These are phyloP conservation scores for Homarus americanus DNA, from an alignment of 1,140 invertebrate genomes.

Conservation along the genomic window DNA sequence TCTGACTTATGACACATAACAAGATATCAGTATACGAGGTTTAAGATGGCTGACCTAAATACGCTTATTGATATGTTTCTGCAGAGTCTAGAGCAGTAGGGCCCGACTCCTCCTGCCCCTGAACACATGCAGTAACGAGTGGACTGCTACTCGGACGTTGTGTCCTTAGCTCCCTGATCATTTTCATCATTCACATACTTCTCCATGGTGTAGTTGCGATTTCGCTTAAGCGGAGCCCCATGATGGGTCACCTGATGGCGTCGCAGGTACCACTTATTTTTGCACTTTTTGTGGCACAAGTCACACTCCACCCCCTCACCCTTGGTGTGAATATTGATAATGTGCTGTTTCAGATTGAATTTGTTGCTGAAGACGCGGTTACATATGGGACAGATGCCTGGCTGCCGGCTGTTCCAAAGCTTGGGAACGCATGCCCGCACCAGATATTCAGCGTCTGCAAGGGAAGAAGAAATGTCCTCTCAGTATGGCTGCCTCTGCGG, in stretches of 20 bases:
- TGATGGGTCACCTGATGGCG: slow-evolving; percentile 76
- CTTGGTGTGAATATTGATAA: slow-evolving; percentile 76
- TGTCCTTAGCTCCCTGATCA: slow-evolving; percentile 72
- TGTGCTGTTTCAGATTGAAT: slow-evolving; percentile 76
- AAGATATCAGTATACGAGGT: slow-evolving; percentile 47
- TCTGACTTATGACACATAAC: slow-evolving; percentile 29
- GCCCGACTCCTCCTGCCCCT: slow-evolving; percentile 63
- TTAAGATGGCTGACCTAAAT: slow-evolving; percentile 57
- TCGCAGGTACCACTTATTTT: slow-evolving; percentile 77
- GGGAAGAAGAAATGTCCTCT: slow-evolving; percentile 75
- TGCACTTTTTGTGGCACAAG: slow-evolving; percentile 76
- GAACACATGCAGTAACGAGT: slow-evolving; percentile 38
- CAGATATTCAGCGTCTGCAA: slow-evolving; percentile 74
- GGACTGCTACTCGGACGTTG: slow-evolving; percentile 60
- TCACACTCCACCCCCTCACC: slow-evolving; percentile 75
- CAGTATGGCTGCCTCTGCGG: slow-evolving; percentile 69
- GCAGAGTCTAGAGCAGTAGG: slow-evolving; percentile 50
- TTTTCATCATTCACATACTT: slow-evolving; percentile 72
- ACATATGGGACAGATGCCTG: slow-evolving; percentile 86
- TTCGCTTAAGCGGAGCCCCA: slow-evolving; percentile 75
- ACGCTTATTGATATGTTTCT: slow-evolving; percentile 69
- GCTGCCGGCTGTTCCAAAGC: slow-evolving; percentile 82
- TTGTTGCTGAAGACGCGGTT: slow-evolving; percentile 78
- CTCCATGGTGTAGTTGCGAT: slow-evolving; percentile 71
- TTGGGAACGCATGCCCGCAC: slow-evolving; percentile 74